phyloP scores from a whole-genome alignment of 2,888 invertebrate species.

The Heliconius ethilla region DNA sequence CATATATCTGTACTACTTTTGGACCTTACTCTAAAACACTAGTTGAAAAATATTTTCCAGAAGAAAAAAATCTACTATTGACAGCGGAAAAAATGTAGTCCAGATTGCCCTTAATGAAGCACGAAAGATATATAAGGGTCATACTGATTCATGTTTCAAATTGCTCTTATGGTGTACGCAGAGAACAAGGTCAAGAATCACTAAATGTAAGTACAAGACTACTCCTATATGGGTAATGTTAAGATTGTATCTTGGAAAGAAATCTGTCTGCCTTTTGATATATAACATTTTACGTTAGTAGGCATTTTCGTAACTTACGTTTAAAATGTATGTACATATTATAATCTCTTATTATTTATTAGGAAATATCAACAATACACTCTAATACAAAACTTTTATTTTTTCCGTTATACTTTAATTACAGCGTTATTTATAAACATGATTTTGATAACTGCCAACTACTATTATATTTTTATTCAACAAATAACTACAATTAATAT shows the following conservation, averaged over 20 bases:
- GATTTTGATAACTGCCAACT: too few relatives aligned
- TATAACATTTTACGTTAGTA: background rate
- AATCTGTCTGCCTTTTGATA: background rate
- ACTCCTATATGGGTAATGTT: background rate
- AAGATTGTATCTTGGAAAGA: background rate
- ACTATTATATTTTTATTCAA: too few relatives aligned
- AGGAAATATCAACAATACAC: background rate
- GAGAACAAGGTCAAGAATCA: background rate
- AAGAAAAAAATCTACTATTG: background rate
- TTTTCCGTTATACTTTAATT: background rate
- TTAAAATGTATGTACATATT: background rate
- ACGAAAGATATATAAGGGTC: slow-evolving; percentile 10
- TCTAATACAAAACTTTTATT: background rate
- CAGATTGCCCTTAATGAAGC: background rate
- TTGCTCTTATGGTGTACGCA: background rate
- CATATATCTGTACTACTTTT: background rate
- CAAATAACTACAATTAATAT: background rate
- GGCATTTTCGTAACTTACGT: background rate
- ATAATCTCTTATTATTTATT: background rate
- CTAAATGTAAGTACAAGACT: background rate
- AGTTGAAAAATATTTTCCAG: background rate
- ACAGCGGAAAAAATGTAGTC: background rate
- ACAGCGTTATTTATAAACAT: too few relatives aligned
- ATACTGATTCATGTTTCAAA: background rate
- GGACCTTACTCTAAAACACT: background rate